Evolutionary conservation across 2,797 vertebrate species (phyloP).

Genomic region (Chiroxiphia lanceolata): DNA sequence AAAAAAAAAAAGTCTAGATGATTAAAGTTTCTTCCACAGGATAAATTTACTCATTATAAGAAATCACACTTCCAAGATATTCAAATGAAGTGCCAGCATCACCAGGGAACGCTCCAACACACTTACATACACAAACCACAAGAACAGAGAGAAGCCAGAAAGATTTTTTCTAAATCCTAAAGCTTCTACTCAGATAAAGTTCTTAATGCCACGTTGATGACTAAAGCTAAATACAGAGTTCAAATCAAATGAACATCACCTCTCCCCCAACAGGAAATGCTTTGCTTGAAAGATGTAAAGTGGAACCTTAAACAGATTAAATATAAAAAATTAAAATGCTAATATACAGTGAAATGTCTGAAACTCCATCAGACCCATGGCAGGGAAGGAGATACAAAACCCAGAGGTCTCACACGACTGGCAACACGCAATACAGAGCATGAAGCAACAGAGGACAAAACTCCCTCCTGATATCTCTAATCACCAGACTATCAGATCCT

Average conservation of each 20-base stretch:
- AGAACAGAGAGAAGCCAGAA: background rate
- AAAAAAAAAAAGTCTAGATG: background rate
- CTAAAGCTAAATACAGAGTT: background rate
- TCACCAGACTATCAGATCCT: background rate
- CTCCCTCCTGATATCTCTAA: background rate
- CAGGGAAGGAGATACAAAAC: background rate
- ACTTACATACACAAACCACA: background rate
- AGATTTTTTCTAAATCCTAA: background rate
- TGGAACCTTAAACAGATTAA: background rate
- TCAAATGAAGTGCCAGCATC: background rate
- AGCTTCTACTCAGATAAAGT: background rate
- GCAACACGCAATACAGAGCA: accelerated
- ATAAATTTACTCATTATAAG: background rate
- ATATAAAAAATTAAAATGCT: background rate
- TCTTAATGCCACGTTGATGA: background rate
- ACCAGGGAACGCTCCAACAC: background rate
- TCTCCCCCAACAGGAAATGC: background rate
- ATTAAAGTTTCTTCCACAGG: slow-evolving; percentile 12
- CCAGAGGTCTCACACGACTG: background rate
- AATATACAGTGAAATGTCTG: background rate
- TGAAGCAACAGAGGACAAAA: background rate
- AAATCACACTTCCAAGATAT: background rate
- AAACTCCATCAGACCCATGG: background rate
- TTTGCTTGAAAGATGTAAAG: background rate
- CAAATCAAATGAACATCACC: background rate